Percentiles rank a stretch among this genome's conserved stretches.
Conservation (phyloP, 92 coral and sea anemone genomes). For the Epizoanthus scotinus region DNA sequence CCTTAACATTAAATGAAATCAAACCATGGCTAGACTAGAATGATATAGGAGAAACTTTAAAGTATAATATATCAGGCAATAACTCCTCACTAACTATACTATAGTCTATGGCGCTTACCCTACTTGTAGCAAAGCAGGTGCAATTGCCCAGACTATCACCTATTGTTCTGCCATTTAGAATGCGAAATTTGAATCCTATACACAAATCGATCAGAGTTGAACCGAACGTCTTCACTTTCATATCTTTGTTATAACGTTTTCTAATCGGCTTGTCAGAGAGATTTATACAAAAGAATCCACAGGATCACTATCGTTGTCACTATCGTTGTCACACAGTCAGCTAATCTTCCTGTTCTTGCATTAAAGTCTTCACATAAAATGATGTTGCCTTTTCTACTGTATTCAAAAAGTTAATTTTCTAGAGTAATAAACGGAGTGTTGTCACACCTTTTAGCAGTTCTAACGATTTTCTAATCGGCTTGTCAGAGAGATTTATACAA, state of each 20-base stretch:
- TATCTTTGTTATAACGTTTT: neutral
- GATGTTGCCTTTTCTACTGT: neutral
- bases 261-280: neutral
- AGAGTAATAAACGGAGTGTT: neutral
- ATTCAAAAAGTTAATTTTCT: too few species aligned
- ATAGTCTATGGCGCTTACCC: neutral
- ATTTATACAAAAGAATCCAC: neutral
- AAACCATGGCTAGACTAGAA: neutral
- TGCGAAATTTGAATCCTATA: neutral
- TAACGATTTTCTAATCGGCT: neutral
- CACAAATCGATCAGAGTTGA: neutral
- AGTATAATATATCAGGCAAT: neutral
- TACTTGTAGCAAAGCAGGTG: neutral
- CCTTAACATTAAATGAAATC: neutral
- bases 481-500: neutral
- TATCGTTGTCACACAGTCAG: neutral
- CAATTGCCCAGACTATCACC: too few species aligned
- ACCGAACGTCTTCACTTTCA: neutral
- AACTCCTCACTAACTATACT: neutral
- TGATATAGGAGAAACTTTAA: neutral
- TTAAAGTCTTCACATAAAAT: neutral
- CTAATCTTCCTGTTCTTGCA: neutral
- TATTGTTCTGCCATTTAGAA: neutral
- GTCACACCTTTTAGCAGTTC: neutral
- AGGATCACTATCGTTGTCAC: neutral